Conservation (phyloP, 2,888 invertebrate species). For the Drosophila diplacantha region DNA sequence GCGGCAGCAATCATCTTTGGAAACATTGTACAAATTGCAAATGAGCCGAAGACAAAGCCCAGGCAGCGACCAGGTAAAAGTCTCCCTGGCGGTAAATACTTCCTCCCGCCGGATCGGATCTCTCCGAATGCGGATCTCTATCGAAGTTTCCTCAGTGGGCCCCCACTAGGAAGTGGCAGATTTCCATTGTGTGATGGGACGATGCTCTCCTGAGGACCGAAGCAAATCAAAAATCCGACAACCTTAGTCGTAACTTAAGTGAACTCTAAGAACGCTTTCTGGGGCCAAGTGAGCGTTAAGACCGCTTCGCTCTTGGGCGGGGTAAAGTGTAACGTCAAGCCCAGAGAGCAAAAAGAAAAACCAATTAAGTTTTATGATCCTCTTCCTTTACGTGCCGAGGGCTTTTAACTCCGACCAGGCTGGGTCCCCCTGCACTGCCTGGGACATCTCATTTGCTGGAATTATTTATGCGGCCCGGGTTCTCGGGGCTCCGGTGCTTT, state of each 20-base stretch:
- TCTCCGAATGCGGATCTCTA: constrained; percentile 17
- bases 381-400: constrained; percentile 44
- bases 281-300: constrained; percentile 1
- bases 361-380: constrained; percentile 43
- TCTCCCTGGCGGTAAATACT: constrained; percentile 31
- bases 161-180: constrained; percentile 20
- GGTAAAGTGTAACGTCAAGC: constrained; percentile 24
- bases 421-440: constrained; percentile 13
- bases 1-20: constrained; percentile 37
- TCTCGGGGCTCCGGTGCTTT: constrained; percentile 8
- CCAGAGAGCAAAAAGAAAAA: constrained; percentile 12
- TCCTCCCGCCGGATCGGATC: constrained; percentile 27
- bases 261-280: constrained; percentile 15
- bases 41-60: constrained; percentile 47
- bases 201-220: constrained; percentile 8
- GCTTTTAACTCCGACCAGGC: constrained; percentile 31
- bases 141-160: not conserved
- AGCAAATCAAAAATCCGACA: constrained; percentile 21
- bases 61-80: constrained; percentile 33
- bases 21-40: constrained; percentile 58
- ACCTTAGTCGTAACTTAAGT: constrained; percentile 17
- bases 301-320: constrained; percentile 4
- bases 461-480: constrained; percentile 40
- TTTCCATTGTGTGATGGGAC: constrained; percentile 9
- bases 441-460: constrained; percentile 44